Conservation (phyloP, 2,113 vertebrate genomes). For the Procavia capensis region DNA sequence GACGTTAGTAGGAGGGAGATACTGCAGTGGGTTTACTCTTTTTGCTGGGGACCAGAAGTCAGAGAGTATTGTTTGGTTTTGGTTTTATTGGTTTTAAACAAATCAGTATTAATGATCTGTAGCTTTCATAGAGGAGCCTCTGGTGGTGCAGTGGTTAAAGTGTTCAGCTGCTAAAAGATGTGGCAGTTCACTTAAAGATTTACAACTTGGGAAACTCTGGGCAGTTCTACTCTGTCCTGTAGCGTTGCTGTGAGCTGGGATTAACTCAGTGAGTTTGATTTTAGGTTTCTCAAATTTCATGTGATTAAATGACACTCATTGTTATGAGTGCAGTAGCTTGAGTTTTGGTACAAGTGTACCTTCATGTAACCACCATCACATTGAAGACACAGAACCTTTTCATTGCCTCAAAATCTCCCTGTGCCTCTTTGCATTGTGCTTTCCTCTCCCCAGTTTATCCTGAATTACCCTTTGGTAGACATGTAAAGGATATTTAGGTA, state of each 20-base stretch:
- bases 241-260: too few species aligned
- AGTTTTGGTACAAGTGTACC: too few species aligned
- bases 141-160: too few species aligned
- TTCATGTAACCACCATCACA: too few species aligned
- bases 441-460: background rate
- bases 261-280: too few species aligned
- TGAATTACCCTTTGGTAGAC: slow-evolving; percentile 33
- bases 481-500: background rate
- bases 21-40: background rate
- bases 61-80: background rate
- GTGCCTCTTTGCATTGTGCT: background rate
- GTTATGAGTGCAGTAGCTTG: background rate
- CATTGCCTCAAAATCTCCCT: background rate
- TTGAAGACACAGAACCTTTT: too few species aligned
- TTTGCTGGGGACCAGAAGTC: background rate
- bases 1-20: background rate
- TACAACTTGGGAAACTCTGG: too few species aligned
- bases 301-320: background rate
- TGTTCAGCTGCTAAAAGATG: too few species aligned
- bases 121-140: background rate
- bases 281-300: too few species aligned
- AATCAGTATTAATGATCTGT: background rate
- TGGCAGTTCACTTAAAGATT: too few species aligned
- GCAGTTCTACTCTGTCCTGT: too few species aligned
- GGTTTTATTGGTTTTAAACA: slow-evolving; percentile 45